These are phyloP conservation scores for Aspidoscelis tigris DNA, from an alignment of 2,113 vertebrate species.

Conservation along the genomic window DNA sequence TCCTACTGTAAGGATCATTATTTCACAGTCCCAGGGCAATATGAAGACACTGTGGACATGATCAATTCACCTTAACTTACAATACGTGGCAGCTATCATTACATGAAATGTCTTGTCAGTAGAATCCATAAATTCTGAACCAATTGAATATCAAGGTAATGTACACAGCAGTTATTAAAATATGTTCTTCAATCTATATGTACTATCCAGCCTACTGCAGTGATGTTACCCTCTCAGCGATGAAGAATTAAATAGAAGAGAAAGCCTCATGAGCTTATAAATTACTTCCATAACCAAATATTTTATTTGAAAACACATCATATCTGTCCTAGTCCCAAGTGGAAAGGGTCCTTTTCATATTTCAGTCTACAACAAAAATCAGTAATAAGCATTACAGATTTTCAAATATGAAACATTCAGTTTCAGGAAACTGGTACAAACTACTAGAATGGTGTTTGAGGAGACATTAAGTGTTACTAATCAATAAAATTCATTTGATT, in stretches of 20 bases:
- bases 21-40: not conserved
- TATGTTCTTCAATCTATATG: slow-evolving; percentile 15
- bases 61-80: not conserved
- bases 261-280: slow-evolving; percentile 35
- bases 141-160: slow-evolving; percentile 22
- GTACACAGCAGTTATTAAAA: slow-evolving; percentile 23
- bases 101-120: not conserved
- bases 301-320: slow-evolving; percentile 54
- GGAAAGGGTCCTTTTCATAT: slow-evolving; percentile 30
- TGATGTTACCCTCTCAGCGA: slow-evolving; percentile 42
- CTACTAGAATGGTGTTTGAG: slow-evolving; percentile 34
- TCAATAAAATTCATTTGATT: slow-evolving; percentile 54
- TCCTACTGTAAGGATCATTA: not conserved
- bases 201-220: slow-evolving; percentile 24
- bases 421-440: slow-evolving; percentile 37
- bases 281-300: slow-evolving; percentile 41
- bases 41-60: not conserved
- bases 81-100: not conserved
- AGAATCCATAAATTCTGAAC: slow-evolving; percentile 19
- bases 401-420: slow-evolving; percentile 51
- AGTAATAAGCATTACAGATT: slow-evolving; percentile 40
- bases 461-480: slow-evolving; percentile 50
- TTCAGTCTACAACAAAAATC: slow-evolving; percentile 28
- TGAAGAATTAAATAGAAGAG: slow-evolving; percentile 45
- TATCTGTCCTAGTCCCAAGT: slow-evolving; percentile 42